These are phyloP conservation scores for Lagopus leucura DNA, from an alignment of 2,113 vertebrate genomes.

Conservation along the genomic window DNA sequence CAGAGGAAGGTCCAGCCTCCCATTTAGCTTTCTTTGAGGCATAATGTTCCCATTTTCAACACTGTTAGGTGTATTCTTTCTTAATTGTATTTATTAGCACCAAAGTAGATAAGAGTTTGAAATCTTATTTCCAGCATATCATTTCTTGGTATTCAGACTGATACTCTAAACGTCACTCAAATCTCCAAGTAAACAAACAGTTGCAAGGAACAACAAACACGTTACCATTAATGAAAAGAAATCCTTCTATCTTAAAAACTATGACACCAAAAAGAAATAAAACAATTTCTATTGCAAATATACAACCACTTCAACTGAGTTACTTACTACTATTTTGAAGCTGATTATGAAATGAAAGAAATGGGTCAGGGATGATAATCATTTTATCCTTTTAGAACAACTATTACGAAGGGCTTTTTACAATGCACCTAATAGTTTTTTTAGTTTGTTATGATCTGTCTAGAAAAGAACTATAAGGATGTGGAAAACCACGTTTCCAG, in stretches of 20 bases:
- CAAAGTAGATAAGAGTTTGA: constrained; percentile 18
- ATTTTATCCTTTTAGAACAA: constrained; percentile 85
- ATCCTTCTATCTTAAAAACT: constrained; percentile 21
- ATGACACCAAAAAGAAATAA: constrained; percentile 49
- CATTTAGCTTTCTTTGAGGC: background rate
- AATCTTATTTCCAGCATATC: background rate
- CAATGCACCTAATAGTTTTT: constrained; percentile 62
- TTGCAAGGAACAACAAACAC: constrained; percentile 36
- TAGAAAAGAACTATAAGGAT: constrained; percentile 66
- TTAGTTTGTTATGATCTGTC: constrained; percentile 58
- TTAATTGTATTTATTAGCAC: background rate
- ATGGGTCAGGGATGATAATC: constrained; percentile 79
- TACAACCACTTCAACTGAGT: constrained; percentile 80
- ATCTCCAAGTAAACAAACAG: background rate
- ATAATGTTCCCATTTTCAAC: background rate
- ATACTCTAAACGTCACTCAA: constrained; percentile 16
- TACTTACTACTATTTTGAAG: constrained; percentile 80
- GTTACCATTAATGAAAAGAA: constrained; percentile 39
- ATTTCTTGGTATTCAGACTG: constrained; percentile 3
- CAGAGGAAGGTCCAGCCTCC: background rate
- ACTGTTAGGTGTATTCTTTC: background rate
- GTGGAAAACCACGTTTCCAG: constrained; percentile 71
- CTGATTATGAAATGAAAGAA: constrained; percentile 86
- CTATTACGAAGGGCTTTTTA: constrained; percentile 77
- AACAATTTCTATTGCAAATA: constrained; percentile 79